Evolutionary conservation across 2,113 vertebrate genomes (phyloP).

Genomic region (Xenopus borealis): DNA sequence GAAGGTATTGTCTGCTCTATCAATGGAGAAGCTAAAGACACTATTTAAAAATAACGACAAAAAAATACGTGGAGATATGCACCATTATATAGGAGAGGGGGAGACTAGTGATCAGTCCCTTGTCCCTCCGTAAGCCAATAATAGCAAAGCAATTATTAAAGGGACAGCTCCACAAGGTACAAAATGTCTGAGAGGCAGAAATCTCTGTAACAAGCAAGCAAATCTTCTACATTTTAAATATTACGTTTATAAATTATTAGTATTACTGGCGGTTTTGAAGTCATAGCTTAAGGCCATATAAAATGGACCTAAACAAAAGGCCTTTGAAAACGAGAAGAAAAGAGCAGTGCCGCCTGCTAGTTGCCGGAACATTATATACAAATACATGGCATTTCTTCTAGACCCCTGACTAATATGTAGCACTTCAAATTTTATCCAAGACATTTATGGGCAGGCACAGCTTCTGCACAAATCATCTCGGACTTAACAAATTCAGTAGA

Average conservation of each 20-base stretch:
- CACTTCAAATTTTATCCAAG: neutral
- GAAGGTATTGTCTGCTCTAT: too few relatives aligned
- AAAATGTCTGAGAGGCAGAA: neutral
- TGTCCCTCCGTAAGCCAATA: neutral
- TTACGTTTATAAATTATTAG: neutral
- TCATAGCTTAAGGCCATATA: neutral
- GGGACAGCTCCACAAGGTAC: neutral
- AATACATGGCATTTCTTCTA: too few relatives aligned
- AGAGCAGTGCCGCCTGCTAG: neutral
- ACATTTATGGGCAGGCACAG: neutral
- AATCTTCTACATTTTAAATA: neutral
- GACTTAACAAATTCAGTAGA: neutral
- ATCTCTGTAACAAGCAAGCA: too few relatives aligned
- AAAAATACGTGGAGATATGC: too few relatives aligned
- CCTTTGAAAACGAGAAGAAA: neutral
- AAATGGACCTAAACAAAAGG: neutral
- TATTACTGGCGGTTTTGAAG: neutral
- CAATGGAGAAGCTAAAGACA: too few relatives aligned
- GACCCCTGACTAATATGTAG: neutral
- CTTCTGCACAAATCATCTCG: neutral
- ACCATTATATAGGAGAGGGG: neutral
- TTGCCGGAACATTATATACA: neutral
- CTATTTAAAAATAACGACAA: too few relatives aligned
- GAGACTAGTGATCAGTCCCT: neutral
- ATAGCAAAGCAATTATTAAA: neutral